Base-by-base conservation (phyloP, 2,113 vertebrate species). In the Podiceps cristatus region DNA sequence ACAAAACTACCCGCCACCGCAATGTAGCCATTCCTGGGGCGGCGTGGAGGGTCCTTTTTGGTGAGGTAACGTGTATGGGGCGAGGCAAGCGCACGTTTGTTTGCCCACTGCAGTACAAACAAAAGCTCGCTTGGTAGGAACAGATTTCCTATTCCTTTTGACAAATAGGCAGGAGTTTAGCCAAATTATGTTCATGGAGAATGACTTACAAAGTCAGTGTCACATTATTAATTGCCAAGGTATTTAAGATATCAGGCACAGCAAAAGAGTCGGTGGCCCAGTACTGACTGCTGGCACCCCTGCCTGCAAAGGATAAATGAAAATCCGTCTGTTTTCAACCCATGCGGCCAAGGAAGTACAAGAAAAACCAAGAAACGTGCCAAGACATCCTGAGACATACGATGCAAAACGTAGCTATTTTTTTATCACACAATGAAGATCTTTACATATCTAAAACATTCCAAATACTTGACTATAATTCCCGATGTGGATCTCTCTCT, bases 61-160 rank as follows among this genome's bases (percentile, higher is more conserved):
- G n/a, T 13, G 47, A 40, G 23, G 53, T 19, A 37, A 37, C 2
- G 1, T 16, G 12, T 3, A 13, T 0, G 18, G 59, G 59, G 53
- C 47, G 62, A 62, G 29, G 67, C 23, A 37, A 58, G 3, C 13
- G 29, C 20, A 15, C 45, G 72, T 67, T 79, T 73, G 59, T 53
- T 47, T 47, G 79, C 45, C 9, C 5, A 20, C 1, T 18, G 29
- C 20, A 9, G 27, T 2, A 19, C 33, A n/a, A 76, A 40, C 62
- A 44, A 69, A 47, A 56, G 63, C 37, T 12, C 4, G 49, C 40
- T 49, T 24, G 29, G 66, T 25, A 42, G 40, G 53, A 73, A 60
- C 31, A 72, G 23, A n/a, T 58, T 72, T 44, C 40, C 18, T 16
- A 5, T 33, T 64, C 17, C 1, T 37, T 90, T 49, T 12, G 62